Evolutionary conservation across 2,888 invertebrate genomes (phyloP), one percentile per base, ranked within the genome.

Genomic region (Lycia hirtaria): DNA sequence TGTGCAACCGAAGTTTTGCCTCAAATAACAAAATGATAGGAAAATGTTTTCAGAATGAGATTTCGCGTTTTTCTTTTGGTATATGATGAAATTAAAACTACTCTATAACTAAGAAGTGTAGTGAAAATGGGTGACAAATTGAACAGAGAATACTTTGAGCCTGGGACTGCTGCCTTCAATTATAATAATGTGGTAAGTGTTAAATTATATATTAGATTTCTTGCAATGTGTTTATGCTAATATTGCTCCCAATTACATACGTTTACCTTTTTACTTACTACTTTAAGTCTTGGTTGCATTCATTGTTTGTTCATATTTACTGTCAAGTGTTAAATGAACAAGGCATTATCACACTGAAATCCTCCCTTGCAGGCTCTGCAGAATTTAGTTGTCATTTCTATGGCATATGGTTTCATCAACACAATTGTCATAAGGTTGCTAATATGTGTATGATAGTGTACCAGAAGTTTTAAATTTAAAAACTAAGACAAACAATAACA

Each of bases 161-260:
- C 88, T 69, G 88, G 80, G 51, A 79, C 87, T 62, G 80, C 88
- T 78, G 80, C 88, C 79, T 91, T 88, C 84, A 91, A 91, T 72
- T 90, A 84, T 65, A 88, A 88, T 75, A 91, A 91, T 85, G 88
- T 89, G 91, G 91, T 91, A 72, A 88, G 90, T 86, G 60, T 37
- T 15, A 14, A 22, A 5, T 6, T 20, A 22, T 5, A 20, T 9
- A 2, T 20, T 19, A 3, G 17, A 37, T 37, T 1, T 14, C 12
- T 12, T 22, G 22, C 2, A 40, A 40, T 37, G n/a, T 14, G 17
- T 1, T 14, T 14, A 12, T 12, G 22, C 0, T n/a, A 40, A 14
- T 17, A 0, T 38, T 38, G 12, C 5, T 7, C 3, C 12, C 20
- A 6, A 2, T 20, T 1, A 0, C 6, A 20, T 19, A 10, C n/a